Base-by-base conservation (phyloP, 1,140 invertebrate species). In the Drosophila virilis region DNA sequence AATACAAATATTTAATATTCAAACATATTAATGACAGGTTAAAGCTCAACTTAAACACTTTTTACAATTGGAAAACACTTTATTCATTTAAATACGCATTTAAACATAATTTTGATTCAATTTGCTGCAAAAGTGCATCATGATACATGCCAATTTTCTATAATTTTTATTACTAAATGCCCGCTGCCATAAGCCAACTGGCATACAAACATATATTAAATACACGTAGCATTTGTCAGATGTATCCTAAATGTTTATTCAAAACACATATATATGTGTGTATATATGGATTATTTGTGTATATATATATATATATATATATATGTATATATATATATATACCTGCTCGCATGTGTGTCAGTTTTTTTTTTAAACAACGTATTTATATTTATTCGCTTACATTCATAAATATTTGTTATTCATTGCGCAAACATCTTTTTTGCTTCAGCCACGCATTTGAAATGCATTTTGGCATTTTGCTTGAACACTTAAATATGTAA, bases 401-500 rank as follows among this genome's bases (percentile, higher is more conserved):
- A 58, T 55, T 50, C 51, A 58, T 72, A 48, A 70, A 70, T 58
- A 74, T 64, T 57, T 45, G 52, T 40, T 62, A 50, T 54, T 51
- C 54, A 55, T 61, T 72, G 65, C 32, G 17, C 8, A 45, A 46
- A 59, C 58, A 55, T 38, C 12, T 75, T 74, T 59, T 48, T 59
- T 42, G 57, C 65, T 74, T 32, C 57, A 42, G 74, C 77, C 81
- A 64, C 64, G 78, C 80, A 84, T 84, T 84, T 84, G 51, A 78
- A 86, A 84, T 84, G 82, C 81, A 69, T 83, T 71, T 86, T 79
- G 71, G 78, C 83, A 64, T 86, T 88, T 72, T 73, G 72, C 79
- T 86, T 79, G 82, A 88, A 88, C 76, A 82, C 83, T 88, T 88
- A 82, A 74, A 75, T 77, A 79, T 86, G 76, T 74, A 86, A 83